A percentile compares a stretch with the other conserved stretches of the same genome.
Evolutionary conservation across 1,140 invertebrate genomes (phyloP).

Genomic region (Aphidius gifuensis): DNA sequence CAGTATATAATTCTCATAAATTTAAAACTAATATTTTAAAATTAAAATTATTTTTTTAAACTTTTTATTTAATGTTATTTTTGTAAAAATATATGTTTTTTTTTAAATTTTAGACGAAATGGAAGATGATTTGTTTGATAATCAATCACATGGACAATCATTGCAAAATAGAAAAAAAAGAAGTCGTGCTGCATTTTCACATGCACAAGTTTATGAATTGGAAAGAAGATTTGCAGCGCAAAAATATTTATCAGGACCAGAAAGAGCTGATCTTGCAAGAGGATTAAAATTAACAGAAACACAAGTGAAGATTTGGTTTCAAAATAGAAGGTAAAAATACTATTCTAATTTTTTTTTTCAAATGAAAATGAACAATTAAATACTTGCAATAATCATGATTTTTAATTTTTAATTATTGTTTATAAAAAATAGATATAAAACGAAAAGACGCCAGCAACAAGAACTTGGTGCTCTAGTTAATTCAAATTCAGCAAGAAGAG

Average conservation of each 20-base stretch:
- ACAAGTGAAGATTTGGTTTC: slow-evolving; percentile 69
- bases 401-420: no score
- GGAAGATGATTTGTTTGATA: slow-evolving; percentile 50
- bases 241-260: slow-evolving; percentile 91
- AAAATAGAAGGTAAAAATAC: slow-evolving; percentile 47
- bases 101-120: slow-evolving; percentile 44
- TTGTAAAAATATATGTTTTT: slow-evolving; percentile 10
- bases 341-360: slow-evolving; percentile 3
- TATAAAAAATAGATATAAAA: slow-evolving; percentile 38
- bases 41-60: slow-evolving; percentile 21
- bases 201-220: slow-evolving; percentile 90
- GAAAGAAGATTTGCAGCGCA: slow-evolving; percentile 93
- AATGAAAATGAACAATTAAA: not conserved
- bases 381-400: no score
- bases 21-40: slow-evolving; percentile 2
- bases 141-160: slow-evolving; percentile 45
- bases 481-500: slow-evolving; percentile 46
- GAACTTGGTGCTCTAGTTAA: slow-evolving; percentile 52
- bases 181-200: slow-evolving; percentile 91
- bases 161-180: slow-evolving; percentile 77
- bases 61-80: slow-evolving; percentile 5
- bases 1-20: slow-evolving; percentile 24
- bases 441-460: slow-evolving; percentile 51
- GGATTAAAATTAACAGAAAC: slow-evolving; percentile 88
- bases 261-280: slow-evolving; percentile 88